These are phyloP conservation scores for Capromys pilorides DNA, from an alignment of 2,797 vertebrate genomes.

Conservation along the genomic window DNA sequence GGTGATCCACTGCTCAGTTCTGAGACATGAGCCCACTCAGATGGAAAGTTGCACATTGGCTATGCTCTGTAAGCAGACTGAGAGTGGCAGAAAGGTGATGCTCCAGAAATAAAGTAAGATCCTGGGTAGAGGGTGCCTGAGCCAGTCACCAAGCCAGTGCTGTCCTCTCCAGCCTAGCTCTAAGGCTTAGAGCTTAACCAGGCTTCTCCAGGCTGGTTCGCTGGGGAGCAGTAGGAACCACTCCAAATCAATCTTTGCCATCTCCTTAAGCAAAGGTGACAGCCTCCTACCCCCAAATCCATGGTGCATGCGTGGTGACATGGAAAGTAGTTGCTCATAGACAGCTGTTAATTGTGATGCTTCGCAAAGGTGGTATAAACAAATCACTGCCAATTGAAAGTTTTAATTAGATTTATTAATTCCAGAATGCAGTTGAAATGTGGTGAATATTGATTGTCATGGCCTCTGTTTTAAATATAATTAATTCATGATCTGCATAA, in stretches of 20 bases:
- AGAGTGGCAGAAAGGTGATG: neutral
- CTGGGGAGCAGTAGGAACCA: neutral
- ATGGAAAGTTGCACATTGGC: neutral
- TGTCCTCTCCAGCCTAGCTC: too few species aligned
- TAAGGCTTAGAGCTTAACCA: too few species aligned
- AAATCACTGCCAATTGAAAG: constrained; percentile 71
- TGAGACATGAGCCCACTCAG: neutral
- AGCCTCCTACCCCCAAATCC: neutral
- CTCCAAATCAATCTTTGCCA: neutral
- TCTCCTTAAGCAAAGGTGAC: neutral
- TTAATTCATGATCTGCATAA: constrained; percentile 85
- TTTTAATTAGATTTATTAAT: constrained; percentile 80
- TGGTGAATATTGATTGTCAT: constrained; percentile 83
- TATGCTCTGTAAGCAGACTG: neutral
- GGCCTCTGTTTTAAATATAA: constrained; percentile 84
- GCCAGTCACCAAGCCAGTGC: fast-evolving
- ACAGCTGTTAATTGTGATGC: constrained; percentile 63
- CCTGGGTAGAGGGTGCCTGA: neutral
- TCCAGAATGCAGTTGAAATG: constrained; percentile 76
- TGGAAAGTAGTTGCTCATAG: constrained; percentile 2
- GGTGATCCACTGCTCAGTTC: too few species aligned
- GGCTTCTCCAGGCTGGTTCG: neutral
- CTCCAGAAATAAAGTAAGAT: neutral
- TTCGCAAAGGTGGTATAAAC: constrained; percentile 65
- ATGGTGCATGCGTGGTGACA: neutral